These are phyloP conservation scores for Mechanitis messenoides DNA, from an alignment of 2,888 invertebrate species.

Conservation along the genomic window DNA sequence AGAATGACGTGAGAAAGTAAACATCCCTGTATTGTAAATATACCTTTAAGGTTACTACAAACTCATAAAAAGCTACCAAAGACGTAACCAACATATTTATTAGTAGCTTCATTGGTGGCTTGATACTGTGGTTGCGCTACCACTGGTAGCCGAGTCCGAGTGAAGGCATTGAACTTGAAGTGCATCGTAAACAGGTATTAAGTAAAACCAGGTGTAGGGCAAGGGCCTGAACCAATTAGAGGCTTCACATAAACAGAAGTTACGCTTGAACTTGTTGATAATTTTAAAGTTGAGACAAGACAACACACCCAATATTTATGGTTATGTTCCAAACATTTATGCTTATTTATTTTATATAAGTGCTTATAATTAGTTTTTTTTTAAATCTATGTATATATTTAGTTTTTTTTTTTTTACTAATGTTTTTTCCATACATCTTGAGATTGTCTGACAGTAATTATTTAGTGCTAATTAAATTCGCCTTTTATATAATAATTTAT, in stretches of 20 bases:
- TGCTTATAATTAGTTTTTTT: background rate
- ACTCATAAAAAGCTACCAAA: no score
- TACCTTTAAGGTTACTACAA: constrained; percentile 10
- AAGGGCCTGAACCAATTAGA: constrained; percentile 23
- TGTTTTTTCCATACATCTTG: background rate
- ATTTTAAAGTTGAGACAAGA: background rate
- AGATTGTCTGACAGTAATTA: no score
- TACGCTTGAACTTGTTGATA: constrained; percentile 1
- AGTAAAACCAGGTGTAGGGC: constrained; percentile 17
- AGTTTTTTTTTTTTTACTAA: constrained; percentile 1
- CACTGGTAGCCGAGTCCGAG: constrained; percentile 10
- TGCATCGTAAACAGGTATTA: constrained; percentile 14
- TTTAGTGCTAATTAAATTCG: no score
- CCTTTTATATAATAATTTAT: no score
- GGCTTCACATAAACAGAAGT: constrained; percentile 21
- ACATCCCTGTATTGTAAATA: constrained; percentile 40
- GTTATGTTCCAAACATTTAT: background rate
- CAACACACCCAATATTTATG: background rate
- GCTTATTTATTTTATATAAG: background rate
- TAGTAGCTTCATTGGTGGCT: no score
- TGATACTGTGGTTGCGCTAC: constrained; percentile 19
- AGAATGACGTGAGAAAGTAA: constrained; percentile 68
- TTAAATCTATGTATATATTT: constrained; percentile 2
- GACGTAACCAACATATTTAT: no score
- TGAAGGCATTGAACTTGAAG: constrained; percentile 19